Conservation (phyloP, 2,797 vertebrate genomes). For the Pachyuromys duprasi region DNA sequence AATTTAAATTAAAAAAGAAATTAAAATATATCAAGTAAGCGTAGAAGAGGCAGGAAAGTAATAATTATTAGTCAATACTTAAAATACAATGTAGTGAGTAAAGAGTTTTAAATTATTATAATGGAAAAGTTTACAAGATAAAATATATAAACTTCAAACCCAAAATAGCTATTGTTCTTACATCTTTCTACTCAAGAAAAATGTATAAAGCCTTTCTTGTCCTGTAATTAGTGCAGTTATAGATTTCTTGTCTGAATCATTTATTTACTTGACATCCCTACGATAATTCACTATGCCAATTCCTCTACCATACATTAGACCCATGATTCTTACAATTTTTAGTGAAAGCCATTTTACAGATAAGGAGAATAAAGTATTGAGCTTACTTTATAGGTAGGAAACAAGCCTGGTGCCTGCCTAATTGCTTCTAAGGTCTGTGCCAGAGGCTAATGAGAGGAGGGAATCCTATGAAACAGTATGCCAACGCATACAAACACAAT, state of each 20-base stretch:
- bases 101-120: neutral
- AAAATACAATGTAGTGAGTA: neutral
- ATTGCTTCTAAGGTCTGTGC: neutral
- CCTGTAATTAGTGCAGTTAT: neutral
- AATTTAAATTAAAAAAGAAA: too few relatives aligned
- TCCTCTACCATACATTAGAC: neutral
- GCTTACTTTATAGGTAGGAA: neutral
- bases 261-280: conserved; percentile 7
- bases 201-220: neutral
- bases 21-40: neutral
- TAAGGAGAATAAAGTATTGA: neutral
- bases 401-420: neutral
- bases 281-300: neutral
- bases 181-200: neutral
- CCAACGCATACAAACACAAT: neutral
- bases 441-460: neutral
- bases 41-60: conserved; percentile 8
- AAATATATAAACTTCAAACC: neutral
- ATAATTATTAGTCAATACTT: neutral
- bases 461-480: neutral
- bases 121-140: neutral
- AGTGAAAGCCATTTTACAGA: neutral
- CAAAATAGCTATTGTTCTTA: neutral
- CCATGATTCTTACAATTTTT: neutral
- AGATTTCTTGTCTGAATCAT: neutral